Evolutionary conservation across 2,888 invertebrate genomes (phyloP).

Genomic region (Chouioia cunea): DNA sequence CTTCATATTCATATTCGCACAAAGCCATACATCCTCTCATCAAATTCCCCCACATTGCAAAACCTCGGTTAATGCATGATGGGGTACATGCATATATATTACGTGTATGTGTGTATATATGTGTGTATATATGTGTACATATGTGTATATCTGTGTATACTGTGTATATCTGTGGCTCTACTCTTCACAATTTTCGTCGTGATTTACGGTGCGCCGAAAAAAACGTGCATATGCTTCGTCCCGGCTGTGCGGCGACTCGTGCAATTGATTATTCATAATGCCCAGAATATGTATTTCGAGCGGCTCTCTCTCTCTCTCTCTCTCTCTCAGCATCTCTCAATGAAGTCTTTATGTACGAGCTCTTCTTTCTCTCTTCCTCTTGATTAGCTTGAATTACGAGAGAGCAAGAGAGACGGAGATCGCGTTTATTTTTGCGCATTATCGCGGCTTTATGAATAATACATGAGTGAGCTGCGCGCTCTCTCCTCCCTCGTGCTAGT

Average conservation of each 20-base stretch:
- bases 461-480: constrained; percentile 23
- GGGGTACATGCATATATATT: no score
- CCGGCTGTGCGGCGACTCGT: constrained; percentile 20
- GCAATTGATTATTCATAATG: constrained; percentile 47
- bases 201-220: constrained; percentile 32
- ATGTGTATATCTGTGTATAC: no score
- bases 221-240: constrained; percentile 4
- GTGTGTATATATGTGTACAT: no score
- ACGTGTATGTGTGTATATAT: no score
- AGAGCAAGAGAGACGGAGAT: constrained; percentile 25
- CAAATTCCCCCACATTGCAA: no score
- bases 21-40: no score
- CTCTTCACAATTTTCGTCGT: constrained; percentile 38
- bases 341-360: not conserved
- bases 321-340: no score
- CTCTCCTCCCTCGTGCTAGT: not conserved
- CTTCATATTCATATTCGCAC: no score
- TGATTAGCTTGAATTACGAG: constrained; percentile 48
- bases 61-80: no score
- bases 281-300: constrained; percentile 45
- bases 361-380: constrained; percentile 9
- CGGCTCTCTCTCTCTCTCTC: not conserved
- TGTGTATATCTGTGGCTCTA: not conserved
- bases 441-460: constrained; percentile 45
- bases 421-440: constrained; percentile 46